Evolutionary conservation across 2,113 vertebrate genomes (phyloP).

Genomic region (Anguilla japonica): DNA sequence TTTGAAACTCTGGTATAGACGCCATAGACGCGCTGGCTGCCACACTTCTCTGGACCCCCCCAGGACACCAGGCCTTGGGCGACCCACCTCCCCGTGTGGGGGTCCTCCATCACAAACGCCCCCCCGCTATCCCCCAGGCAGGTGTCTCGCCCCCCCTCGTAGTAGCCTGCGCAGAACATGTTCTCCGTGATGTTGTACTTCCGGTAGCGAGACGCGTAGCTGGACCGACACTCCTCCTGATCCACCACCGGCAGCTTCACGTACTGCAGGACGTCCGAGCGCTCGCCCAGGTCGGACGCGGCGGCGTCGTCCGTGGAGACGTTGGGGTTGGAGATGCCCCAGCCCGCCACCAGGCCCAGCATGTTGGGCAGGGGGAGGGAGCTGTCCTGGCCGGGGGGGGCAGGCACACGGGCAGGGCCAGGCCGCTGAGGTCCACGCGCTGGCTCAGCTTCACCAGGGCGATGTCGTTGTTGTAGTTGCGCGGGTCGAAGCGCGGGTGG

Average conservation of each 20-base stretch:
- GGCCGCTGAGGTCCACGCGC: slow-evolving; percentile 68
- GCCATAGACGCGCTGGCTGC: slow-evolving; percentile 89
- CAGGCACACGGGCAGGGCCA: slow-evolving; percentile 82
- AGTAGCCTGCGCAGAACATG: slow-evolving; percentile 97
- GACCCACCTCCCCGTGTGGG: slow-evolving; percentile 73
- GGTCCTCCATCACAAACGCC: slow-evolving; percentile 83
- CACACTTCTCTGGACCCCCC: slow-evolving; percentile 92
- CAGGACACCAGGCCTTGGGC: slow-evolving; percentile 93
- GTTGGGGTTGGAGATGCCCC: slow-evolving; percentile 88
- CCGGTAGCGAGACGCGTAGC: slow-evolving; percentile 83
- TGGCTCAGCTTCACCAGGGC: slow-evolving; percentile 83
- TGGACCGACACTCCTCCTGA: slow-evolving; percentile 82
- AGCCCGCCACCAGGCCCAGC: slow-evolving; percentile 89
- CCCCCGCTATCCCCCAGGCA: slow-evolving; percentile 95
- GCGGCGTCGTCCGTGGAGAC: slow-evolving; percentile 63
- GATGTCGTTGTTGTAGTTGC: slow-evolving; percentile 92
- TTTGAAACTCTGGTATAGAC: slow-evolving; percentile 92
- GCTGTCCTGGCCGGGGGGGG: slow-evolving; percentile 65
- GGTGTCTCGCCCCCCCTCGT: slow-evolving; percentile 87
- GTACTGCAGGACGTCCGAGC: slow-evolving; percentile 85
- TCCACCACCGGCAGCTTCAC: slow-evolving; percentile 92
- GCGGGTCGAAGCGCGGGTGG: slow-evolving; percentile 85
- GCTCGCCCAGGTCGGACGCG: slow-evolving; percentile 67
- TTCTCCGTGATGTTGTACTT: slow-evolving; percentile 92
- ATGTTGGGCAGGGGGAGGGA: slow-evolving; percentile 73